phyloP scores from a whole-genome alignment of 2,888 invertebrate species.

The Myopa tessellatipennis region DNA sequence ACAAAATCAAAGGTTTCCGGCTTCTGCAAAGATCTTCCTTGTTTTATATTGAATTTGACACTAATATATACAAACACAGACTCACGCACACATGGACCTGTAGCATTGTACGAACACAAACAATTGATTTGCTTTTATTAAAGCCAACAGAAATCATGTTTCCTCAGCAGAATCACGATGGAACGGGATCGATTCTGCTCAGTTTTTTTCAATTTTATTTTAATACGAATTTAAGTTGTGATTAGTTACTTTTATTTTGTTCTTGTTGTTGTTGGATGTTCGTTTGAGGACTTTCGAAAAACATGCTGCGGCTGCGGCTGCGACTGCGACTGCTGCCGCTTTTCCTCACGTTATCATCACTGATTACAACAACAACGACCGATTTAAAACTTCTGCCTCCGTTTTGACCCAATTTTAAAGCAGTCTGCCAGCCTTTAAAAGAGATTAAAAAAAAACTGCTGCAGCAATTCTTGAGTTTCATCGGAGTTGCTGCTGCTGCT shows the following conservation, averaged over 20 bases:
- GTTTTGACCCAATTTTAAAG: constrained; percentile 47
- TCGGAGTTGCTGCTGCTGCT: no score
- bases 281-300: constrained; percentile 12
- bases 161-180: no score
- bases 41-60: not conserved
- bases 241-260: no score
- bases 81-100: not conserved
- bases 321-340: not conserved
- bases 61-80: not conserved
- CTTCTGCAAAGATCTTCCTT: not conserved
- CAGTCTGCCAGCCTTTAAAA: constrained; percentile 23
- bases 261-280: no score
- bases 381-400: constrained; percentile 34
- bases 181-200: no score
- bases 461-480: constrained; percentile 40
- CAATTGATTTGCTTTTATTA: no score
- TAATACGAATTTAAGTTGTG: no score
- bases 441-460: constrained; percentile 42
- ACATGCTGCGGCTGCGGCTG: not conserved
- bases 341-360: not conserved
- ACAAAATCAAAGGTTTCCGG: not conserved
- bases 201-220: no score
- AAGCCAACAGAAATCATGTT: no score
- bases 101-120: not conserved
- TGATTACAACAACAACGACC: no score